These are phyloP conservation scores for Climacteris rufus DNA, from an alignment of 2,113 vertebrate species.

Conservation along the genomic window DNA sequence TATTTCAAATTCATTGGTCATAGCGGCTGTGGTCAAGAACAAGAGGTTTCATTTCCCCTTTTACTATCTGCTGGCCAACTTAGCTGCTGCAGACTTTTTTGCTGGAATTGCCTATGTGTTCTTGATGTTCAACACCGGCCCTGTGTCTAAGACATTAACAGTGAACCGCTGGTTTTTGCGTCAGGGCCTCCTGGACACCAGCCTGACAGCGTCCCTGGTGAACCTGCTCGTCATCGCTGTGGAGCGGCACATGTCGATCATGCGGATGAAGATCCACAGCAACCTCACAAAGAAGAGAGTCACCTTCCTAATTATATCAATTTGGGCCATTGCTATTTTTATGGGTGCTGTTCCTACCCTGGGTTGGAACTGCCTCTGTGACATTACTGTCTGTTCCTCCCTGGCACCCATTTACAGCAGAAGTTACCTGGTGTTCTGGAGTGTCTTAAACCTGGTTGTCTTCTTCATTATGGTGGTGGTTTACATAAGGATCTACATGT, in stretches of 20 bases:
- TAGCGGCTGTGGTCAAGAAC: conserved; percentile 92
- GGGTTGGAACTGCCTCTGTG: conserved; percentile 97
- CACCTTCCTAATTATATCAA: conserved; percentile 85
- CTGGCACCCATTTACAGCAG: conserved; percentile 93
- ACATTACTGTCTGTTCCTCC: conserved; percentile 83
- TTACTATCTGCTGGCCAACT: conserved; percentile 93
- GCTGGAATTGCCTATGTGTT: conserved; percentile 94
- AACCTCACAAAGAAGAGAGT: conserved; percentile 93
- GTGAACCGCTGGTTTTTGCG: conserved; percentile 91
- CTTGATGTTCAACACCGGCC: conserved; percentile 95
- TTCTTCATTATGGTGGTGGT: conserved; percentile 92
- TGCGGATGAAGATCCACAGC: conserved; percentile 91
- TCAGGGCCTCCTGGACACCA: conserved; percentile 91
- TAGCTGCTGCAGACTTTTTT: conserved; percentile 94
- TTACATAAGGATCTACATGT: conserved; percentile 91
- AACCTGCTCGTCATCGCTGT: conserved; percentile 93
- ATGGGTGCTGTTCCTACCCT: conserved; percentile 92
- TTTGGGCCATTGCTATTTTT: conserved; percentile 91
- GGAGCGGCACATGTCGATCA: conserved; percentile 92
- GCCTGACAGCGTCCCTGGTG: conserved; percentile 89
- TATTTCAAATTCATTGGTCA: conserved; percentile 90
- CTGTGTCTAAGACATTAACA: conserved; percentile 78
- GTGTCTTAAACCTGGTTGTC: conserved; percentile 85
- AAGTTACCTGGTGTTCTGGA: conserved; percentile 97
- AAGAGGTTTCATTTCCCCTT: conserved; percentile 93